Base-by-base conservation (phyloP, 2,797 vertebrate genomes). In the Chelonia mydas region DNA sequence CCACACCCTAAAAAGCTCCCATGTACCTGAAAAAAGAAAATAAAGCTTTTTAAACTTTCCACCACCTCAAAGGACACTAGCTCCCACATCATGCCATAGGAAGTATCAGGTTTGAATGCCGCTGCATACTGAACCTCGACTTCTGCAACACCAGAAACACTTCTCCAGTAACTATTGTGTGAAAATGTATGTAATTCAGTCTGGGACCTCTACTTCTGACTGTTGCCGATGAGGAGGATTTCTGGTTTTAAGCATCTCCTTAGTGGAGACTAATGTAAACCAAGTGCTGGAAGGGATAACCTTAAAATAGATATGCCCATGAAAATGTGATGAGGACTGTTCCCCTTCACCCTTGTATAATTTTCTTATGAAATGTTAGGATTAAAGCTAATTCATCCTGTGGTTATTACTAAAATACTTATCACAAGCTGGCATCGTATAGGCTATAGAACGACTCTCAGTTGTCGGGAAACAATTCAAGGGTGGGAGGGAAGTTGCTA, bases 231-330 rank as follows among this genome's bases (percentile, higher is more conserved):
- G 91, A 88, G 92, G 57, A 92, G 31, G 51, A 90, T 68, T 87
- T 95, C 84, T 95, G 79, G 91, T 94, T 96, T 95, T 89, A 93
- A 11, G 2, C 68, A 23, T 84, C 25, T 93, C 83, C 83, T 83
- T 83, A 92, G n/a, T 90, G 94, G 54, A 93, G 83, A 89, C 65
- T 95, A 89, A 78, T 86, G 6, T 8, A 79, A 88, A 86, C 45
- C 28, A 93, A 91, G 51, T 81, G 47, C 61, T 83, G 27, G 61
- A 91, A 81, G 11, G 3, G 10, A 55, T 33, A 7, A 3, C 21
- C 9, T 93, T 86, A 51, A 85, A 88, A 86, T 0, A 4, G 77
- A 86, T 41, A 78, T 3, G n/a, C 3, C 68, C 94, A 91, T 65
- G 37, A 94, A 96, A 86, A 83, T n/a, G 2, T n/a, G 9, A 49